A percentile compares a stretch with the other conserved stretches of the same genome.
Conservation (phyloP, 2,113 vertebrate species). For the human (Homo sapiens) region DNA sequence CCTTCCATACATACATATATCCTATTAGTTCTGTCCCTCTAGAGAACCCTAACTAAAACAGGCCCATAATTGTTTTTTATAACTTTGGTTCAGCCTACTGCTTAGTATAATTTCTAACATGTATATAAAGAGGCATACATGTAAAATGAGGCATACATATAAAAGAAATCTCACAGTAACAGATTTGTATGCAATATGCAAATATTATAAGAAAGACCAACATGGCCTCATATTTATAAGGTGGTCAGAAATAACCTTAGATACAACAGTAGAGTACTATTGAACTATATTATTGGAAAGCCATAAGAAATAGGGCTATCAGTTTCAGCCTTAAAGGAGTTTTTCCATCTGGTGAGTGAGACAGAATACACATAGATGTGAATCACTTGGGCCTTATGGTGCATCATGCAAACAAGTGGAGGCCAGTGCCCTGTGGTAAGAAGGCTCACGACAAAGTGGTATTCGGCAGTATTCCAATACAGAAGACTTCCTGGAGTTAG, state of each 20-base stretch:
- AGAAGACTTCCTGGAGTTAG: background rate
- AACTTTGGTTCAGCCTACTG: background rate
- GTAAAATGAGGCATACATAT: background rate
- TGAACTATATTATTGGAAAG: background rate
- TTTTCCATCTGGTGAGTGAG: background rate
- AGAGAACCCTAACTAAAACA: no score
- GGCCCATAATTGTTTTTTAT: background rate
- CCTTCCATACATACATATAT: no score
- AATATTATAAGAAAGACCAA: background rate
- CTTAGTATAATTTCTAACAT: background rate
- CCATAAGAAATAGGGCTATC: background rate
- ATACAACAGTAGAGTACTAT: no score
- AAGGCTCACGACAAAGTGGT: background rate
- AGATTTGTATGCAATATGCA: background rate
- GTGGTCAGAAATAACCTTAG: background rate
- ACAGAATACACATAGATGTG: background rate
- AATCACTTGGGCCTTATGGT: background rate
- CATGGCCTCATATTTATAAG: background rate
- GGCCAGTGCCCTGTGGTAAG: background rate
- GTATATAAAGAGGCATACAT: background rate
- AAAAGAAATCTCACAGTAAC: background rate
- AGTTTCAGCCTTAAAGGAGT: background rate
- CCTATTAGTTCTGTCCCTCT: no score
- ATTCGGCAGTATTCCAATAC: background rate
- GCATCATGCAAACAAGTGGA: background rate